Percentiles rank a stretch among this genome's conserved stretches.
phyloP scores from a whole-genome alignment of 2,113 vertebrate genomes.

The Dicrurus megarhynchus region DNA sequence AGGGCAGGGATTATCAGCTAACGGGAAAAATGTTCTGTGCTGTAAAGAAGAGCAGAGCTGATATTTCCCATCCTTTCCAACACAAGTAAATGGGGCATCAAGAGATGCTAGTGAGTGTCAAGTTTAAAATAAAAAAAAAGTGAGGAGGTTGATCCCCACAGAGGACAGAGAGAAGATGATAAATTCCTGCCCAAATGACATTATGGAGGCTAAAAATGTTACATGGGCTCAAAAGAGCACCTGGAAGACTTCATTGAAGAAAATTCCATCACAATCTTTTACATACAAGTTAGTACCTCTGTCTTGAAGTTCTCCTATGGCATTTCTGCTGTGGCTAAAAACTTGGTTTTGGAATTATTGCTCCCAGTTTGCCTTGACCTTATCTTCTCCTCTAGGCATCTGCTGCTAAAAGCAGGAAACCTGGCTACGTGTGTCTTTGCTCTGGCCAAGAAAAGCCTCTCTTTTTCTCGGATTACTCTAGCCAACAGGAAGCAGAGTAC shows the following conservation, averaged over 20 bases:
- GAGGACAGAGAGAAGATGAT: background rate
- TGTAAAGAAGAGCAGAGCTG: background rate
- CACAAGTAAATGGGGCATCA: background rate
- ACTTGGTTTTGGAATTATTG: background rate
- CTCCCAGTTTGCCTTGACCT: background rate
- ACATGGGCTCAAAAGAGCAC: background rate
- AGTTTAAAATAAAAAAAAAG: background rate
- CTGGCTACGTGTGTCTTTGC: background rate
- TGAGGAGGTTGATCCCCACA: background rate
- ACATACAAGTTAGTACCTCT: background rate
- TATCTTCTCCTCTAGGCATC: background rate
- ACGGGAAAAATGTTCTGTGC: background rate
- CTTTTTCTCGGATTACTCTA: background rate
- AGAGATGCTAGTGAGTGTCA: background rate
- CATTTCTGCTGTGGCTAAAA: background rate
- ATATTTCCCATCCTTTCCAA: background rate
- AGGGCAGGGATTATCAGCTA: background rate
- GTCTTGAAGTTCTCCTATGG: background rate
- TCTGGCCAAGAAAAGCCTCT: background rate
- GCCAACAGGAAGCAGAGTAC: background rate
- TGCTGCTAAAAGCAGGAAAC: background rate
- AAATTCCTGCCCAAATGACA: background rate
- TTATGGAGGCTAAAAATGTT: background rate
- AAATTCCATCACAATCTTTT: background rate
- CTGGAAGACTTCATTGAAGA: background rate